A percentile compares a stretch with the other conserved stretches of the same genome.
Evolutionary conservation across 2,888 invertebrate genomes (phyloP).

Genomic region (Cacoxenus indagator): DNA sequence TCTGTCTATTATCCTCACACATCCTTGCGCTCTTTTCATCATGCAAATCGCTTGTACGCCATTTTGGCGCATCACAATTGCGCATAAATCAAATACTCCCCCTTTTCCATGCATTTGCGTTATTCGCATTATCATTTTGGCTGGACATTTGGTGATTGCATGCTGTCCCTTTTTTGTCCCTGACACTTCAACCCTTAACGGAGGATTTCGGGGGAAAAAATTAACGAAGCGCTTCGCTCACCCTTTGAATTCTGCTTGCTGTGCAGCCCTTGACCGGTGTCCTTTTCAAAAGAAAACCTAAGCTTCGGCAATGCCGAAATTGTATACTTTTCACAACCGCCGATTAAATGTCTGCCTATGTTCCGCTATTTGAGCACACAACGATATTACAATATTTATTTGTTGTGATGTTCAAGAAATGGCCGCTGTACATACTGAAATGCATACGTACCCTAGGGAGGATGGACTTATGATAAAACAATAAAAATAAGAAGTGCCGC

Average conservation of each 20-base stretch:
- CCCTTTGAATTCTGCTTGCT: background rate
- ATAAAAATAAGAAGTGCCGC: too few relatives aligned
- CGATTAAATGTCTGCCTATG: too few relatives aligned
- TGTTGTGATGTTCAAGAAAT: too few relatives aligned
- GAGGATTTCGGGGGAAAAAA: too few relatives aligned
- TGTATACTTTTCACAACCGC: too few relatives aligned
- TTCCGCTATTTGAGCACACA: too few relatives aligned
- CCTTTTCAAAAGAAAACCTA: background rate
- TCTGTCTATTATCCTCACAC: background rate
- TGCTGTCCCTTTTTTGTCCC: background rate
- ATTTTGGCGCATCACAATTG: conserved; percentile 28
- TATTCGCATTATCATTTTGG: conserved; percentile 2
- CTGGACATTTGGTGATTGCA: background rate
- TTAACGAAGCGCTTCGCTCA: background rate
- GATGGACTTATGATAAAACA: too few relatives aligned
- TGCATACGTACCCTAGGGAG: too few relatives aligned
- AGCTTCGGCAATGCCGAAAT: too few relatives aligned
- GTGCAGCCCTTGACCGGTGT: background rate
- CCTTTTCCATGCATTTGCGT: background rate
- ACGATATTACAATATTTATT: too few relatives aligned
- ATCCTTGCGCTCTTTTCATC: conserved; percentile 13
- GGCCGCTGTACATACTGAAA: too few relatives aligned
- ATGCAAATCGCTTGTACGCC: conserved; percentile 28
- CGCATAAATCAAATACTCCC: conserved; percentile 20
- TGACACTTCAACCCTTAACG: background rate